phyloP scores from a whole-genome alignment of 2,888 invertebrate species.

The Cantharis flavilabris region DNA sequence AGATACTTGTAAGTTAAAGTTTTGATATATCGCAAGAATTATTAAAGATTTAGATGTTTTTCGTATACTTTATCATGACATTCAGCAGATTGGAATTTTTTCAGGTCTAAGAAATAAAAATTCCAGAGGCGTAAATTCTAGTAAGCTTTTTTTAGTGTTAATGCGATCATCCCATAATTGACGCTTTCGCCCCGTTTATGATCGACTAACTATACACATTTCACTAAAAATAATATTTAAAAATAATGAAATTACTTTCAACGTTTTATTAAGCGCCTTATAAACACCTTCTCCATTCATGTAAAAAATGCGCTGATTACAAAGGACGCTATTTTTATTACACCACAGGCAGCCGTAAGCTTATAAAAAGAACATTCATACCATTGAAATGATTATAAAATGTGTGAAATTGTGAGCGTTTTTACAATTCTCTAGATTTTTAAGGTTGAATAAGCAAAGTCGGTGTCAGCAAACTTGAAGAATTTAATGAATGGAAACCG shows the following conservation, averaged over 20 bases:
- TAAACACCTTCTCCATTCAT: neutral
- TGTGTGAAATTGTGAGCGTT: neutral
- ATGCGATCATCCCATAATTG: neutral
- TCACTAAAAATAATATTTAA: neutral
- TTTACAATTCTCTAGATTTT: neutral
- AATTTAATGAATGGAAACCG: neutral
- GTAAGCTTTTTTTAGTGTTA: neutral
- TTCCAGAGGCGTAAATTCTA: neutral
- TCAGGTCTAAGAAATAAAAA: neutral
- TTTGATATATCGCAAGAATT: constrained; percentile 15
- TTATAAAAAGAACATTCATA: neutral
- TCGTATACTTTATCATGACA: constrained; percentile 6
- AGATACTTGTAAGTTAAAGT: constrained; percentile 40
- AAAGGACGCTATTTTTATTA: neutral
- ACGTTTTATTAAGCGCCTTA: neutral
- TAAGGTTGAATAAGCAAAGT: constrained; percentile 8
- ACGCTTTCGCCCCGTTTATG: neutral
- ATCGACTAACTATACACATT: neutral
- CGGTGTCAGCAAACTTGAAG: constrained; percentile 2
- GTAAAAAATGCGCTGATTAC: neutral
- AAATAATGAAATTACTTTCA: neutral
- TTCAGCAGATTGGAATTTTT: neutral
- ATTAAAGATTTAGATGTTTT: constrained; percentile 13
- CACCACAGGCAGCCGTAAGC: neutral
- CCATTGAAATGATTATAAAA: neutral